Base-by-base conservation (phyloP, 2,797 vertebrate genomes). In the Phrynocephalus guinanensis region DNA sequence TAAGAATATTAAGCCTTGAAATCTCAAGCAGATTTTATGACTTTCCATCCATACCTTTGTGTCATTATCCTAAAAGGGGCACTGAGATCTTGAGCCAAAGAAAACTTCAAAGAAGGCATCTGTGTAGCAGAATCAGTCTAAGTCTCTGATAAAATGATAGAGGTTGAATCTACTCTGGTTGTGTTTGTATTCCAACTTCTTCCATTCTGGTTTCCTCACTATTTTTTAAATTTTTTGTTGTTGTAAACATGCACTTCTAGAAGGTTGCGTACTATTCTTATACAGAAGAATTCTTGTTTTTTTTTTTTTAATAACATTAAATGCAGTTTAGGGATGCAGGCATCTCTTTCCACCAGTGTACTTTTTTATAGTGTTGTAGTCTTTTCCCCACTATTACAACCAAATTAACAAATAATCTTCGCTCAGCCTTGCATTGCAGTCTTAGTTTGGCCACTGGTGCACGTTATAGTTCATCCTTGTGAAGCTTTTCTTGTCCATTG, bases 61-160 rank as follows among this genome's bases (percentile, higher is more conserved):
- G 38, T 93, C 92, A 91, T 63, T 81, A 92, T 89, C 88, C 91
- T 92, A 82, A 92, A 94, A 94, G 90, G 80, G 77, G 83, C 88
- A 89, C 78, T 84, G 83, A 91, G 91, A 93, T 87, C 83, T 91
- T 87, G 33, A 95, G 85, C 88, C 86, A 91, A 89, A 30, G 67
- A 33, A 87, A 90, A 85, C 68, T 94, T 95, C 93, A 95, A 95
- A 95, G 94, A 79, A 92, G 90, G 91, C 94, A 95, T 95, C 94
- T 95, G 95, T 89, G 91, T 93, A 91, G 87, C 95, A 95, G 94
- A 95, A 91, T 95, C 85, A 87, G 82, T 92, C 56, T 91, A 92
- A 66, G 91, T 93, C 83, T 72, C 90, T 76, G 87, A 86, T 95
- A 95, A 94, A 95, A 95, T 95, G 92, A 90, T 95, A 92, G 83